Evolutionary conservation across 2,888 invertebrate genomes (phyloP), one percentile per base, ranked within the genome.

Genomic region (Parnassius glacialis): DNA sequence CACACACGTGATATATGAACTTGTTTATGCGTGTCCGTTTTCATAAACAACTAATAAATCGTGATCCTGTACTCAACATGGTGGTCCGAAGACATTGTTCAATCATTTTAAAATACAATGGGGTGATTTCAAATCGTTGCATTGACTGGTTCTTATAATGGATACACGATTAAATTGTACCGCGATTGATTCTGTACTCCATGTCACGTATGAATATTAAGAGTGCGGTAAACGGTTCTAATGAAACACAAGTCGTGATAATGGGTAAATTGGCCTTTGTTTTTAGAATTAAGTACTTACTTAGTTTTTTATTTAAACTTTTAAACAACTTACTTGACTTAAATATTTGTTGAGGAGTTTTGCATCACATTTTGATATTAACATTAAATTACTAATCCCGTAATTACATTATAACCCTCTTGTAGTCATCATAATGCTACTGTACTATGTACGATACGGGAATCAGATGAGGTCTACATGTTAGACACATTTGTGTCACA

Each of bases 51-150:
- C 10, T n/a, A 3, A 11, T 50, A 50, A 54, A 51, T 56, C 52
- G 52, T 63, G 59, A 56, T 20, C 16, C 55, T 42, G 41, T 25
- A 52, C 55, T 59, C 44, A 59, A 43, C 52, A 52, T 55, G 42
- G 47, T 59, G 51, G 51, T 59, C 51, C 16, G 34, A 52, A 63
- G 47, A 56, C 42, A 41, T 45, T 34, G 55, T 59, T 63, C 47
- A 52, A 48, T 63, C 52, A 56, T 63, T 63, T 63, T 56, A 63
- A n/a, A 34, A 63, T 63, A 63, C 59, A 63, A 63, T 63, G 59
- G 59, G 52, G 12, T 55, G 58, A 63, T 63, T 59, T 55, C 55
- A 59, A 59, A 63, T 59, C 62, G 59, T 59, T 63, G 51, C 62
- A 58, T 45, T 45, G 51, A 55, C n/a, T 59, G 52, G 52, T 59